phyloP scores from a whole-genome alignment of 2,113 vertebrate genomes.

The Anoplopoma fimbria region DNA sequence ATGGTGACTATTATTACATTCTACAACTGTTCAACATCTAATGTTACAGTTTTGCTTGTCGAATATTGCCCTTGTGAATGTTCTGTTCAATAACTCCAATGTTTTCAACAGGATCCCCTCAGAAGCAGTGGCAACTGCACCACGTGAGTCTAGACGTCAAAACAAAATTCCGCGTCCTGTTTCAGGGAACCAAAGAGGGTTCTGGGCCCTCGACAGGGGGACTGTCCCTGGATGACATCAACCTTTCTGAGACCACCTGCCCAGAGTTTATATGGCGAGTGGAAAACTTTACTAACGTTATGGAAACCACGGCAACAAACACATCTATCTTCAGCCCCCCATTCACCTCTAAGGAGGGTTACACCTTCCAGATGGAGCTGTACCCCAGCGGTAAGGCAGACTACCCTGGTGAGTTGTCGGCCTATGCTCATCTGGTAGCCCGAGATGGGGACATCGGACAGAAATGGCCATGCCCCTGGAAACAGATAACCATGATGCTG shows the following conservation, averaged over 20 bases:
- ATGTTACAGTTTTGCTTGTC: not conserved
- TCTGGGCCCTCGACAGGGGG: constrained; percentile 80
- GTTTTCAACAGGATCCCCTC: constrained; percentile 68
- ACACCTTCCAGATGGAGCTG: constrained; percentile 89
- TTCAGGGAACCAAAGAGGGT: constrained; percentile 84
- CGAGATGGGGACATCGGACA: constrained; percentile 84
- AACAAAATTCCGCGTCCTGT: constrained; percentile 89
- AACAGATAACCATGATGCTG: constrained; percentile 89
- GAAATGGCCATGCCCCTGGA: constrained; percentile 92
- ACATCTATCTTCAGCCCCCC: constrained; percentile 84
- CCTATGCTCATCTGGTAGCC: constrained; percentile 87
- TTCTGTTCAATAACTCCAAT: not conserved
- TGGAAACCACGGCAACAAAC: constrained; percentile 73
- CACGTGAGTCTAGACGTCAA: constrained; percentile 84
- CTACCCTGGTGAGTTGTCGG: constrained; percentile 71
- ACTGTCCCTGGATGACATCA: constrained; percentile 94
- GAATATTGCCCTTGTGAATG: not conserved
- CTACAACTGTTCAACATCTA: not conserved
- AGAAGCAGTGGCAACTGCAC: constrained; percentile 89
- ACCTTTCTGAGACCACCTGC: constrained; percentile 92
- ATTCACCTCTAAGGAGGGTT: constrained; percentile 89
- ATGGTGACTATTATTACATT: constrained; percentile 80
- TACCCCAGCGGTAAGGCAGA: constrained; percentile 66
- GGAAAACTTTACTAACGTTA: constrained; percentile 85
- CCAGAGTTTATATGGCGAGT: constrained; percentile 92